A percentile compares a stretch with the other conserved stretches of the same genome.
These are phyloP conservation scores for Iselma pallidipennis DNA, from an alignment of 2,888 invertebrate species.

Conservation along the genomic window DNA sequence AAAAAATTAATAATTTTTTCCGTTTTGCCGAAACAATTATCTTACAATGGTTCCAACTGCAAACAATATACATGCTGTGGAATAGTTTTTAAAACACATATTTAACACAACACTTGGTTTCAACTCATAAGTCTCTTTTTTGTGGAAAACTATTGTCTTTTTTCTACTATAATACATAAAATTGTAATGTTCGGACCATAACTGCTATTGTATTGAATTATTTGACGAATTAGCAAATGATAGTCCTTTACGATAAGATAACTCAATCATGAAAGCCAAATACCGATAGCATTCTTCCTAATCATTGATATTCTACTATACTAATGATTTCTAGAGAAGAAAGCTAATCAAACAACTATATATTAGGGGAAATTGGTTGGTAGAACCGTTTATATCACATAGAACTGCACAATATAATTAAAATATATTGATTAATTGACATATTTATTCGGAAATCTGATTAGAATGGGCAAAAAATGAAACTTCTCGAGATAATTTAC, in stretches of 20 bases:
- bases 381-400: no score
- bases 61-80: constrained; percentile 21
- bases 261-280: background rate
- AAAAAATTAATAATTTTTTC: constrained; percentile 13
- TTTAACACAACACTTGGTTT: background rate
- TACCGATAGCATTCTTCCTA: background rate
- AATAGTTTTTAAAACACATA: constrained; percentile 3
- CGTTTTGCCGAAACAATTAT: constrained; percentile 3
- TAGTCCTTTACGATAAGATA: background rate
- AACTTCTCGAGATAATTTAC: no score
- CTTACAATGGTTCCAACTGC: constrained; percentile 46
- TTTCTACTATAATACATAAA: no score
- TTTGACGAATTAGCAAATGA: background rate
- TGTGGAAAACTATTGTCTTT: background rate
- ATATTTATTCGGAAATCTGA: no score
- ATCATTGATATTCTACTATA: no score
- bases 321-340: no score
- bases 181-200: background rate
- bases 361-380: no score
- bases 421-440: no score
- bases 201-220: background rate
- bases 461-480: no score
- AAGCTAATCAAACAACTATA: no score
- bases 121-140: background rate
- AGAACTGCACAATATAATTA: no score